These are phyloP conservation scores for Stegodyphus mimosarum DNA, from an alignment of 1,140 invertebrate genomes.

Conservation along the genomic window DNA sequence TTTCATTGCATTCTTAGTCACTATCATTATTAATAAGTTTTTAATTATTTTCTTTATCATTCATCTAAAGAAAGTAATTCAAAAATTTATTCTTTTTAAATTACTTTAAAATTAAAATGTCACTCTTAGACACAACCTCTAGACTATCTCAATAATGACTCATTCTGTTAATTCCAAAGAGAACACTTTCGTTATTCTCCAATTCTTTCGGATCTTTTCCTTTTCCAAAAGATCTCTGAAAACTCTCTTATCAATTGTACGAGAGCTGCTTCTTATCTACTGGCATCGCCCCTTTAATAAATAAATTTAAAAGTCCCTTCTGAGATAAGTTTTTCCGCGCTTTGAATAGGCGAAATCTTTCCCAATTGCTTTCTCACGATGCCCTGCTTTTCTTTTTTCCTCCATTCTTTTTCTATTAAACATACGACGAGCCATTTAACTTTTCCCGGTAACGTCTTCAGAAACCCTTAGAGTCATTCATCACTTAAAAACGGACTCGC, in stretches of 20 bases:
- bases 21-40: too few species aligned
- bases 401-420: constrained; percentile 21
- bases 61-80: too few species aligned
- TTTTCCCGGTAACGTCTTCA: constrained; percentile 4
- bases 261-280: constrained; percentile 23
- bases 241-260: constrained; percentile 45
- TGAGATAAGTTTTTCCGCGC: constrained; percentile 44
- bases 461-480: constrained; percentile 35
- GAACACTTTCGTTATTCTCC: too few species aligned
- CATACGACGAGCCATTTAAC: constrained; percentile 48
- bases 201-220: too few species aligned
- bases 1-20: too few species aligned
- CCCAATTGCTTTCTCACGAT: constrained; percentile 45
- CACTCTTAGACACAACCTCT: too few species aligned
- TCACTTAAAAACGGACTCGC: constrained; percentile 41
- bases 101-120: too few species aligned
- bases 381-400: constrained; percentile 3
- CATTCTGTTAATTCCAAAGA: too few species aligned
- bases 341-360: constrained; percentile 15
- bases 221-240: not conserved
- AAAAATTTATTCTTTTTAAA: too few species aligned
- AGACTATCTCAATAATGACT: too few species aligned
- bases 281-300: constrained; percentile 45
- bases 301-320: constrained; percentile 50
- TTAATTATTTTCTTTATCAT: too few species aligned